Evolutionary conservation across 2,797 vertebrate species (phyloP).

Genomic region (Tragopan temminckii): DNA sequence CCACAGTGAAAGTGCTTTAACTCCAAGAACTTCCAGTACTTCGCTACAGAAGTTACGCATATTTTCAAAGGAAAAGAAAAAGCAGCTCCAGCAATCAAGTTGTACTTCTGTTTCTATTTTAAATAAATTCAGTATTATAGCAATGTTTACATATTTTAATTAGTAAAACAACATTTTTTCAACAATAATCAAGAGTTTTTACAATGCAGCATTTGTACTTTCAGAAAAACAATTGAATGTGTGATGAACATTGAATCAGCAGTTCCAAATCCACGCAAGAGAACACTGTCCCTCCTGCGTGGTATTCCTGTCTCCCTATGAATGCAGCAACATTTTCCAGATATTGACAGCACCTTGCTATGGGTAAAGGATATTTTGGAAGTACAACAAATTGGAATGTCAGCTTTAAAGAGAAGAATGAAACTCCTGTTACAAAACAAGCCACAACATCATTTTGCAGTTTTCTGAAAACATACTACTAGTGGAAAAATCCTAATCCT

Average conservation of each 20-base stretch:
- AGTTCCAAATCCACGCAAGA: neutral
- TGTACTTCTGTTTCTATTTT: conserved; percentile 19
- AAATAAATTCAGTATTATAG: neutral
- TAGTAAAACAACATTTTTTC: neutral
- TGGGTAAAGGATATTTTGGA: neutral
- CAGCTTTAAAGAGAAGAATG: neutral
- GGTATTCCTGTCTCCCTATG: neutral
- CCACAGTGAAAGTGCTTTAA: neutral
- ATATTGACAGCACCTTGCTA: neutral
- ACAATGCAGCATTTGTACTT: neutral
- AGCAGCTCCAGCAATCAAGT: neutral
- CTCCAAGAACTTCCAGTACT: neutral
- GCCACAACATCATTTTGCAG: neutral
- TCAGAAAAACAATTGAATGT: neutral
- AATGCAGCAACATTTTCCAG: neutral
- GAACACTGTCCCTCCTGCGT: neutral
- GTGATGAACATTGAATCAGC: neutral
- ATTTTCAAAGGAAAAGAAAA: neutral
- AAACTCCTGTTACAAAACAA: too few relatives aligned
- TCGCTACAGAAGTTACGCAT: neutral
- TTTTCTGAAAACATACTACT: neutral
- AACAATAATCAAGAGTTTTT: neutral
- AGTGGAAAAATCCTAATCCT: neutral
- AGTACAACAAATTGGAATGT: neutral
- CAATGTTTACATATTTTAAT: neutral